phyloP scores from a whole-genome alignment of 2,113 vertebrate species.

The Salvelinus fontinalis region DNA sequence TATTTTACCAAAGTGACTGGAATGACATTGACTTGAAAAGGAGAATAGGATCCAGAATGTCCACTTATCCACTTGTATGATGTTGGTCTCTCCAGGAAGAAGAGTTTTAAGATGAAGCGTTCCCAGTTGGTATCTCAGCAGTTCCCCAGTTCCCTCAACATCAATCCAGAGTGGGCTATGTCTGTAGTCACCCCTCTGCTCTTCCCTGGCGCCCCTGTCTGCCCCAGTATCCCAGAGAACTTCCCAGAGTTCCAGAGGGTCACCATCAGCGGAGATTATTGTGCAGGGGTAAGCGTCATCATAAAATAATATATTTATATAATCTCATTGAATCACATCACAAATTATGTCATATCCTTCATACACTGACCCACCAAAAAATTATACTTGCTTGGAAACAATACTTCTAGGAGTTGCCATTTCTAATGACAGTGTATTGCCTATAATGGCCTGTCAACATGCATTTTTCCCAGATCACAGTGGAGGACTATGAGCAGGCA shows the following conservation, averaged over 20 bases:
- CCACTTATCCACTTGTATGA: constrained; percentile 16
- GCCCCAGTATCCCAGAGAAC: constrained; percentile 38
- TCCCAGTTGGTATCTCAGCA: constrained; percentile 89
- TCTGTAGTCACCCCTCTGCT: constrained; percentile 56
- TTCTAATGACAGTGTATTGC: too few relatives aligned
- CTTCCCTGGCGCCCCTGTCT: constrained; percentile 43
- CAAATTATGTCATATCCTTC: too few relatives aligned
- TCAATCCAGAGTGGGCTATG: constrained; percentile 65
- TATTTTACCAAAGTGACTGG: too few relatives aligned
- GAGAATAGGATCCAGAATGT: too few relatives aligned
- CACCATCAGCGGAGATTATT: constrained; percentile 95
- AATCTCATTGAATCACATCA: too few relatives aligned
- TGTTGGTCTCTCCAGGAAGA: constrained; percentile 80
- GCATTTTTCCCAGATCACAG: constrained; percentile 80
- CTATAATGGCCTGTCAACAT: neutral
- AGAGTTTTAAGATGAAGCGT: constrained; percentile 91
- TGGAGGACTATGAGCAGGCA: constrained; percentile 95
- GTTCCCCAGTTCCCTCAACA: constrained; percentile 61
- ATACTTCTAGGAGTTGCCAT: too few relatives aligned
- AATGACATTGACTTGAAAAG: too few relatives aligned
- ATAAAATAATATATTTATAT: too few relatives aligned
- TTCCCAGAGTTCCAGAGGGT: constrained; percentile 92
- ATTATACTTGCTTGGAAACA: too few relatives aligned
- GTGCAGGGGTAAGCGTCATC: constrained; percentile 86
- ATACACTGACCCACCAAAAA: too few relatives aligned